Base-by-base conservation (phyloP, 2,113 vertebrate species). In the Platycercus adscitus region DNA sequence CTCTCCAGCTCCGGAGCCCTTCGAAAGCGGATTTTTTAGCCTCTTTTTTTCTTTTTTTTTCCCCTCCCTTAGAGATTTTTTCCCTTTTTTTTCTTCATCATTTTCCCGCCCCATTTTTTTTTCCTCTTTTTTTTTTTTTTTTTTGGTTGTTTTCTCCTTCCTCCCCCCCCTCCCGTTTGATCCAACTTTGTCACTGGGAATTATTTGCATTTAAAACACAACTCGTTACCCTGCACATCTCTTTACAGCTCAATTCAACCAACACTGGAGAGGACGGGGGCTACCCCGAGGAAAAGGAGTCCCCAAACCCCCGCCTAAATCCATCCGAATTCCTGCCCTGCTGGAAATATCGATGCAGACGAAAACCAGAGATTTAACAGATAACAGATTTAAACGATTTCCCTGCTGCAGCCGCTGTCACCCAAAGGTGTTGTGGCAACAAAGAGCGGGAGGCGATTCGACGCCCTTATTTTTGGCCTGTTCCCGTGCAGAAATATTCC, bases 351-450 rank as follows among this genome's bases (percentile, higher is more conserved):
- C 88, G 96, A 93, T 94, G 37, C 0, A 31, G 17, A 15, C 24
- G 21, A 61, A 94, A 94, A 46, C 31, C 8, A 37, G 29, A 86
- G n/a, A 41, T 70, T 56, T 7, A 12, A 31, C 33, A 44, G 41
- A 56, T 85, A 10, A n/a, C 33, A 44, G 41, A 56, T 85, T 90
- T 78, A 35, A 28, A 75, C 46, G 1, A 52, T 85, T 90, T 88
- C 14, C 11, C 66, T 19, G 33, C 68, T 7, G 29, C 35, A 2
- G 39, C 50, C 82, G 71, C 66, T 77, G 80, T 50, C 90, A 93
- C 92, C 88, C 78, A 28, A 95, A 96, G 92, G 91, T 89, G 85
- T 11, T 39, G 66, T 4, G 50, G 88, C 91, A 94, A 97, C 94
- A 97, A 97, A 96, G 90, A 72, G 89, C 31, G 53, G 43, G 81